Conservation (phyloP, 2,797 vertebrate species). For the Xiphorhynchus erythropygius region DNA sequence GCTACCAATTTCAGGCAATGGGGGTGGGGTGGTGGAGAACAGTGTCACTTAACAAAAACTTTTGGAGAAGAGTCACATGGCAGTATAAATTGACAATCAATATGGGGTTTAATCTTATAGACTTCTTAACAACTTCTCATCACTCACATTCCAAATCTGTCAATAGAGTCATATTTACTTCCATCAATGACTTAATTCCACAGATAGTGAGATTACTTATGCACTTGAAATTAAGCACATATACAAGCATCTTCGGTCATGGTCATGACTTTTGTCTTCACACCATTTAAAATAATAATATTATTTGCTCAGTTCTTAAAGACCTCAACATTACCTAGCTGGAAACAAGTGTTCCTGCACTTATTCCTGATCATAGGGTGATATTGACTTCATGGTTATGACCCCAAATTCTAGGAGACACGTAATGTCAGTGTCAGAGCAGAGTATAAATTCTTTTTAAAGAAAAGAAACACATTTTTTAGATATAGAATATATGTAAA, state of each 20-base stretch:
- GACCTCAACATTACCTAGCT: neutral
- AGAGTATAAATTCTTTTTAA: neutral
- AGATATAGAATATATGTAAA: neutral
- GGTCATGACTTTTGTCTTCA: neutral
- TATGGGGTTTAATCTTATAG: neutral
- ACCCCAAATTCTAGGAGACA: neutral
- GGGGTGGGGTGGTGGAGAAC: accelerated
- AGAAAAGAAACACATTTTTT: neutral
- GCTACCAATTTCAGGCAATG: neutral
- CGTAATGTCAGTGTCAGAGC: neutral
- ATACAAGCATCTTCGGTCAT: neutral
- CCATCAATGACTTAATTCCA: neutral
- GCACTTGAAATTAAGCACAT: neutral
- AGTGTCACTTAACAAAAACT: neutral
- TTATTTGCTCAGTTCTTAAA: neutral
- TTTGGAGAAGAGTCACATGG: neutral
- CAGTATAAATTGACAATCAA: neutral
- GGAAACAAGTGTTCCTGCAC: neutral
- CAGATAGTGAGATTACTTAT: neutral
- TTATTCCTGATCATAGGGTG: neutral
- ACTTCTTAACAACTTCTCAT: neutral
- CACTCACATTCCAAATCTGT: neutral
- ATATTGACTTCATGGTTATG: neutral
- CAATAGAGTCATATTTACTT: neutral
- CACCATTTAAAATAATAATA: neutral